Percentiles rank a stretch among this genome's conserved stretches.
Conservation (phyloP, 2,888 invertebrate genomes). For the Phalera bucephala region DNA sequence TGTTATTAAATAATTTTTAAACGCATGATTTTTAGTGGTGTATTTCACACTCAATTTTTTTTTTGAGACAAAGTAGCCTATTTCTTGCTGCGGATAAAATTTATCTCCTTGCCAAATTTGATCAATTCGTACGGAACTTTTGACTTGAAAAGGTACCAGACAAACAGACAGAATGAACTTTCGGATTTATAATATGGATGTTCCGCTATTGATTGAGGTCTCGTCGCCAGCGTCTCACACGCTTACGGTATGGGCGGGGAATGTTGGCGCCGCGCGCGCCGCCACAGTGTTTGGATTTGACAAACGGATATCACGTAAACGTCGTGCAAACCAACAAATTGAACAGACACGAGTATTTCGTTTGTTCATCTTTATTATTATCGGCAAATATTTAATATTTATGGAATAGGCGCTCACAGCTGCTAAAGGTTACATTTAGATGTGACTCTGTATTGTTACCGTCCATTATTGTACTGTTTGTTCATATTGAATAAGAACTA, state of each 20-base stretch:
- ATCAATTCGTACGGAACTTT: no score
- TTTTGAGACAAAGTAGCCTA: no score
- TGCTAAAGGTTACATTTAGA: constrained; percentile 24
- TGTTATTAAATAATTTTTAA: no score
- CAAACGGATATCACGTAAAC: constrained; percentile 58
- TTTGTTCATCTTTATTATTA: constrained; percentile 41
- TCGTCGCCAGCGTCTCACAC: constrained; percentile 43
- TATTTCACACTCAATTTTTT: no score
- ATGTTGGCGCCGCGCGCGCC: constrained; percentile 63
- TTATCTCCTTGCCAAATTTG: no score
- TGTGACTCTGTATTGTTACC: constrained; percentile 19
- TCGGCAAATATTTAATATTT: constrained; percentile 42
- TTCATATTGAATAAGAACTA: constrained; percentile 57
- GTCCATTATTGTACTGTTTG: constrained; percentile 32
- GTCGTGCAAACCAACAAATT: constrained; percentile 55
- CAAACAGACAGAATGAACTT: no score
- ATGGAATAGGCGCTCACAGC: constrained; percentile 20
- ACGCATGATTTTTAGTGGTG: no score
- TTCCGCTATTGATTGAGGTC: no score
- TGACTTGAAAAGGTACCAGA: no score
- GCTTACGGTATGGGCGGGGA: constrained; percentile 40
- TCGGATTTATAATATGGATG: no score
- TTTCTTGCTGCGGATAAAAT: no score
- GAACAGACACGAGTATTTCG: constrained; percentile 54
- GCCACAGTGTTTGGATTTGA: constrained; percentile 51